These are phyloP conservation scores for Trogon surrucura DNA, from an alignment of 2,113 vertebrate species.

Conservation along the genomic window DNA sequence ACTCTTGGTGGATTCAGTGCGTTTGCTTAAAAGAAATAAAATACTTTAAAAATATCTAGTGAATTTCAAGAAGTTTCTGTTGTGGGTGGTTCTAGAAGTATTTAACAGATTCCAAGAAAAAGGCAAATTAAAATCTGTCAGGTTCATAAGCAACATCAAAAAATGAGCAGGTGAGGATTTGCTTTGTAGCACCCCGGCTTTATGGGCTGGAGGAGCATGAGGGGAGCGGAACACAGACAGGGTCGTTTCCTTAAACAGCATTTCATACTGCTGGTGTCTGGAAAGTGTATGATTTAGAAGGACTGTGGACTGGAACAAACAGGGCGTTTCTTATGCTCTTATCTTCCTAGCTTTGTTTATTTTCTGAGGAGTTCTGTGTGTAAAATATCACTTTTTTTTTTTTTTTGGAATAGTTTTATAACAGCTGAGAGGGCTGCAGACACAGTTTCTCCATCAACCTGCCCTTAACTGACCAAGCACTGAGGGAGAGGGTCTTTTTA, in stretches of 20 bases:
- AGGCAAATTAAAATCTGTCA: neutral
- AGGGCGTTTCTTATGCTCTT: neutral
- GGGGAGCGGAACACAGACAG: neutral
- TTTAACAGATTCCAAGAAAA: neutral
- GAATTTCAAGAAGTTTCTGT: neutral
- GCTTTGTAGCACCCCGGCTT: neutral
- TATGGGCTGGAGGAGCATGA: neutral
- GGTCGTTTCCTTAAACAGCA: neutral
- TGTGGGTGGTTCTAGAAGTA: neutral
- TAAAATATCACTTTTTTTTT: neutral
- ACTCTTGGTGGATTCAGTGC: neutral
- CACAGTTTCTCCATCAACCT: rapidly evolving
- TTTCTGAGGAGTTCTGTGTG: neutral
- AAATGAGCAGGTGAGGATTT: neutral
- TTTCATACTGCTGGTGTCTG: neutral
- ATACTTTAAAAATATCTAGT: neutral
- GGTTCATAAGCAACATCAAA: neutral
- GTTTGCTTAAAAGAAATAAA: neutral
- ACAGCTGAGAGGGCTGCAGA: neutral
- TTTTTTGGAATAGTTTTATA: neutral
- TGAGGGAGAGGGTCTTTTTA: neutral
- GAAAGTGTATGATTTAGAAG: neutral
- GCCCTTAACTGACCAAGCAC: neutral
- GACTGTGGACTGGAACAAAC: neutral
- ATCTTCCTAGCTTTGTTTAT: neutral